Conservation (phyloP, 2,888 invertebrate genomes). For the Leptinotarsa juncta region DNA sequence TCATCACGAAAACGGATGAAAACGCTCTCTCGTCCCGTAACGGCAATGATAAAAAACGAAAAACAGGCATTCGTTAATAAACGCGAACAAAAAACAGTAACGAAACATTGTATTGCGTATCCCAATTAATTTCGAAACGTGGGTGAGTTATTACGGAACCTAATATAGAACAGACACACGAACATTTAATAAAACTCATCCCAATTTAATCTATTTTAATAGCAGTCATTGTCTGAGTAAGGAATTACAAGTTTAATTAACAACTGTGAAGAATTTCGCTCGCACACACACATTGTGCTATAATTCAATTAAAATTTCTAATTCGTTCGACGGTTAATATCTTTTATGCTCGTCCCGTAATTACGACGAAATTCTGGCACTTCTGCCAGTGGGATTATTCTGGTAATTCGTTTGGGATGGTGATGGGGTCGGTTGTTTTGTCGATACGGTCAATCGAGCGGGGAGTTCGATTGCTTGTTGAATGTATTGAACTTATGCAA, state of each 20-base stretch:
- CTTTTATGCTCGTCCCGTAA: conserved; percentile 57
- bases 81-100: conserved; percentile 26
- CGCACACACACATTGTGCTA: conserved; percentile 54
- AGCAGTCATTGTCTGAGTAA: conserved; percentile 65
- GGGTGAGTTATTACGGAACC: conserved; percentile 59
- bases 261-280: conserved; percentile 59
- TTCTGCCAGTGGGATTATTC: conserved; percentile 40
- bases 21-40: conserved; percentile 13
- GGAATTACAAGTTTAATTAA: conserved; percentile 66
- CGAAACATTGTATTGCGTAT: conserved; percentile 30
- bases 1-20: conserved; percentile 22
- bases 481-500: background rate
- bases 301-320: conserved; percentile 60
- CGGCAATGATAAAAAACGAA: conserved; percentile 27
- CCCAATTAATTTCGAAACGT: conserved; percentile 59
- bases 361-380: conserved; percentile 51
- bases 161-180: conserved; percentile 61
- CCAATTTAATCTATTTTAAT: conserved; percentile 66
- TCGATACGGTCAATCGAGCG: conserved; percentile 22
- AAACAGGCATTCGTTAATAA: conserved; percentile 30
- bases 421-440: conserved; percentile 24
- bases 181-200: conserved; percentile 65
- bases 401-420: conserved; percentile 32
- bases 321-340: conserved; percentile 59
- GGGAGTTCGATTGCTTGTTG: background rate